Evolutionary conservation across 2,113 vertebrate species (phyloP), one percentile per base, ranked within the genome.

Genomic region (Syrmaticus mikado): DNA sequence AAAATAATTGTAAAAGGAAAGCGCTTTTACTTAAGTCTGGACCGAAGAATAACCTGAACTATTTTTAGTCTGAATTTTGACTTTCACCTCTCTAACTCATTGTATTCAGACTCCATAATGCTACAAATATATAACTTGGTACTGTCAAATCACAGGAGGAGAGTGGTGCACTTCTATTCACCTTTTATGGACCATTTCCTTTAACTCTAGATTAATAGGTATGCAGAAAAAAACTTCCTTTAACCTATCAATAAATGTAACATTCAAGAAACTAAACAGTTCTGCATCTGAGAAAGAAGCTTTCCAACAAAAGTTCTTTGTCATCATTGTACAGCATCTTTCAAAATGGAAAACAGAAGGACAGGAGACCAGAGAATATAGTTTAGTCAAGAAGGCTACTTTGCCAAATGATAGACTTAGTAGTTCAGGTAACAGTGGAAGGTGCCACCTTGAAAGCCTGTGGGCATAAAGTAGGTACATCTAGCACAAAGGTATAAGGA

Each of bases 401-500:
- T 21, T 64, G 27, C 4, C 60, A 48, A 68, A 30, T 52, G 46
- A 55, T 34, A 84, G 74, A 32, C 3, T 28, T 6, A 34, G 36
- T 32, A n/a, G 38, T 41, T 21, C 53, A 32, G 52, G 18, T 38
- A 52, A 64, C 4, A 8, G 46, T 60, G 28, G 57, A 58, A 78
- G 20, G 13, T 65, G 41, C 5, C 6, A 67, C 17, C 66, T 45
- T 65, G 58, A 53, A 88, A 78, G 32, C 41, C 32, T 41, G 19
- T 14, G 38, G 45, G 25, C 13, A 36, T 55, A 4, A 36, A 57
- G 52, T 1, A 86, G 34, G 8, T 32, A 73, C 24, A 64, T 11
- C 8, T 36, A 40, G 7, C 6, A 25, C 0, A 0, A 27, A 17
- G 40, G 48, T 28, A 74, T 18, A 61, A 50, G 52, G 11, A 68